Base-by-base conservation (phyloP, 2,797 vertebrate species). In the Chelmon rostratus region DNA sequence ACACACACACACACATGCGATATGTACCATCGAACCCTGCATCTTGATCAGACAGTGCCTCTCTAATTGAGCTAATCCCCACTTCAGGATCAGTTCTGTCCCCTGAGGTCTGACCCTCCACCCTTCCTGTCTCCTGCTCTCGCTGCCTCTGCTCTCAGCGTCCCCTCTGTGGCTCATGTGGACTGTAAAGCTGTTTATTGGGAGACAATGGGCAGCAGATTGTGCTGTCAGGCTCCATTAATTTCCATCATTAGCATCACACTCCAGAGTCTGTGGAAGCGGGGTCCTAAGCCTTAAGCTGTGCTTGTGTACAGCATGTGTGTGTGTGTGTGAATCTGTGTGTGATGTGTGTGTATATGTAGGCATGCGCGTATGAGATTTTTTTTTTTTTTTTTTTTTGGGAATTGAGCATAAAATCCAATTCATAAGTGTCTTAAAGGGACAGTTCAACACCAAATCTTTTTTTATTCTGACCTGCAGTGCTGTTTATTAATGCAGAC, bases 201-300 rank as follows among this genome's bases (percentile, higher is more conserved):
- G 94, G 94, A 95, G 95, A 98, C 97, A 99, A 98, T 97, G 93
- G 96, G 97, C 96, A 98, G 96, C 98, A 99, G 97, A 98, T 98
- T 99, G 97, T 97, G 95, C 96, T 98, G 98, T 98, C 98, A 98
- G 97, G 96, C 96, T 96, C 96, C 97, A 98, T 99, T 99, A 98
- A 96, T 96, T 96, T 94, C 96, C 96, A 97, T 98, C 97, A 98
- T 99, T 98, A 98, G 97, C 97, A 98, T 99, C 96, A 97, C 96
- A 96, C 95, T 97, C 95, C 94, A 94, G 94, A 95, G 96, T 96
- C 95, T 92, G 89, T 92, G 92, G 86, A 92, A 93, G 89, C 84
- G 85, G 70, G 78, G 62, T 87, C 89, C 94, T 82, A 93, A 94
- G 91, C 93, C 92, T 93, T 95, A 96, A 93, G 88, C 91, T 82